Evolutionary conservation across 2,797 vertebrate species (phyloP), one percentile per base, ranked within the genome.

Genomic region (Gobio occitaniae): DNA sequence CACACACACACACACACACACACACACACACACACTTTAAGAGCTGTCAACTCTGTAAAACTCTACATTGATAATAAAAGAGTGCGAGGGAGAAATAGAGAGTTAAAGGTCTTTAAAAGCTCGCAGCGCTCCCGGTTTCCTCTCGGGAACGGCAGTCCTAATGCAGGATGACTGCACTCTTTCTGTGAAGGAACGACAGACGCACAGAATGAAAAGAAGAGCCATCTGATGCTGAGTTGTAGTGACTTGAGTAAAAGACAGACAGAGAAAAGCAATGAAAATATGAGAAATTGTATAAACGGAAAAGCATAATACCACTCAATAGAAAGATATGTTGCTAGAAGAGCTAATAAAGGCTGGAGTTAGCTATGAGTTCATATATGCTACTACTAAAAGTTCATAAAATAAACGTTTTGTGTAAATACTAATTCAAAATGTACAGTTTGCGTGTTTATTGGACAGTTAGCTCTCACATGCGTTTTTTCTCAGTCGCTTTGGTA

Each of bases 121-220:
- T 80, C 78, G 87, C 89, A 91, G 91, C 93, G 93, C 93, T 94
- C 92, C 89, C 84, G 88, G 85, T 84, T 83, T 91, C 91, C 93
- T 89, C 84, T 8, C 88, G 92, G 92, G 71, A 76, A 78, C 0
- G 78, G 74, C 66, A 69, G 83, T 90, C 85, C 90, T 92, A 92
- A 93, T 88, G 91, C 89, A 91, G 90, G 91, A 91, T 92, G 92
- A 94, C 88, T 84, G 80, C 38, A 63, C 52, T 92, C 92, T 90
- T 78, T 50, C 84, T 82, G 36, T 72, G 47, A 56, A 77, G 75
- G 74, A 13, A 82, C 13, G 17, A 77, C 61, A 70, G 25, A 71
- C 81, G 70, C 17, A 38, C 82, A 82, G 88, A 50, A 78, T 70
- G 61, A 65, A 82, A 70, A 84, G 84, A 82, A 47, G 50, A 78